These are phyloP conservation scores for Epinotia demarniana DNA, from an alignment of 2,888 invertebrate species.

Conservation along the genomic window DNA sequence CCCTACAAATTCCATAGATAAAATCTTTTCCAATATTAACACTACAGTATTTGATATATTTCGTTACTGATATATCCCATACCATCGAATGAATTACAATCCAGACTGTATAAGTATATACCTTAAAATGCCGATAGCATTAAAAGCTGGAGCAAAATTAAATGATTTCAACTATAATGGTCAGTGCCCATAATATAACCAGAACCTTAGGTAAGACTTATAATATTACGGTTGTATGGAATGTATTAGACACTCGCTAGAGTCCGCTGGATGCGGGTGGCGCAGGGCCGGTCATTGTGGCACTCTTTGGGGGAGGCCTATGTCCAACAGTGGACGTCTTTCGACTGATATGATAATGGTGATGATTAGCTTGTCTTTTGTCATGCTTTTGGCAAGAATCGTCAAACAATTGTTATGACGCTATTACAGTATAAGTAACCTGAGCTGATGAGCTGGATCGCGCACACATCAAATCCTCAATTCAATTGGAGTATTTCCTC, in stretches of 20 bases:
- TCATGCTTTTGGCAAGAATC: background rate
- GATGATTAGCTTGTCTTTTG: background rate
- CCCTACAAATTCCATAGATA: conserved; percentile 7
- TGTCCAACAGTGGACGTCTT: too few relatives aligned
- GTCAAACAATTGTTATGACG: background rate
- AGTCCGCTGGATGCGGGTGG: too few relatives aligned
- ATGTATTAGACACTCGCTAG: background rate
- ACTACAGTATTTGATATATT: conserved; percentile 23
- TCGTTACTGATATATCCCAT: background rate
- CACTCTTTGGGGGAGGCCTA: too few relatives aligned
- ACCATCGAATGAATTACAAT: conserved; percentile 1
- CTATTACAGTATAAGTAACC: background rate
- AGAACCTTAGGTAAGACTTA: background rate
- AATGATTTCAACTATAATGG: background rate
- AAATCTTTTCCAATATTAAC: conserved; percentile 10
- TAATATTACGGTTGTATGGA: background rate
- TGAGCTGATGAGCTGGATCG: too few relatives aligned
- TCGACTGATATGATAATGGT: too few relatives aligned
- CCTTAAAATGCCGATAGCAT: background rate
- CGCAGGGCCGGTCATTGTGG: too few relatives aligned
- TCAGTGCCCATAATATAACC: background rate
- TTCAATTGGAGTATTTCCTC: too few relatives aligned
- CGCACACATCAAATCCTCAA: too few relatives aligned
- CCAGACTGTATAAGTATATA: background rate
- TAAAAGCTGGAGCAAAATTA: background rate